Conservation (phyloP, 1,140 invertebrate genomes). For the Eueides isabella region DNA sequence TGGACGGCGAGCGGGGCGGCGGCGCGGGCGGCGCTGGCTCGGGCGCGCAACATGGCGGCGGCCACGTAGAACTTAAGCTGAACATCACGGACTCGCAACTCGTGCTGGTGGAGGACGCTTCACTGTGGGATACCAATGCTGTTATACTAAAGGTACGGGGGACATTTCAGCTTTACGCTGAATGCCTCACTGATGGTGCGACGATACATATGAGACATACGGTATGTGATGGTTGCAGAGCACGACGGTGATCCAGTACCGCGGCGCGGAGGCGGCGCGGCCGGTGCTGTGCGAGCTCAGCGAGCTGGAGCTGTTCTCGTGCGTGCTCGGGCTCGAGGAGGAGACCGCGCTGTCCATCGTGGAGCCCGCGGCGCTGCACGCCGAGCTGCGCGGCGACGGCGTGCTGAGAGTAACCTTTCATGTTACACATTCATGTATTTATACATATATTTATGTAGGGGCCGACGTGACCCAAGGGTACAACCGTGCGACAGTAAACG, state of each 20-base stretch:
- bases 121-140: conserved; percentile 94
- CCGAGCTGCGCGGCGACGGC: conserved; percentile 79
- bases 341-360: conserved; percentile 98
- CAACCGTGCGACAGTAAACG: too few relatives aligned
- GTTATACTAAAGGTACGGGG: conserved; percentile 93
- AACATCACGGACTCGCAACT: conserved; percentile 98
- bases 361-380: conserved; percentile 93
- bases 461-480: too few relatives aligned
- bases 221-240: conserved; percentile 81
- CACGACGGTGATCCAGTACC: conserved; percentile 93
- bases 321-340: conserved; percentile 94
- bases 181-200: too few relatives aligned
- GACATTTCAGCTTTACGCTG: neutral
- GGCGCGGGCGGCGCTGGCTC: conserved; percentile 16
- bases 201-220: too few relatives aligned
- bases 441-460: too few relatives aligned
- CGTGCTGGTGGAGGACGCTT: conserved; percentile 95
- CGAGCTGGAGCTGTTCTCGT: conserved; percentile 96
- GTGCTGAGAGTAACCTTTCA: conserved; percentile 68
- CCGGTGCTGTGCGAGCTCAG: conserved; percentile 94
- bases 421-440: neutral
- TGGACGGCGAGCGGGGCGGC: conserved; percentile 34
- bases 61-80: conserved; percentile 90
- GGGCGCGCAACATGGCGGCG: conserved; percentile 33
- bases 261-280: conserved; percentile 87